Conservation (phyloP, 2,888 invertebrate species). For the Drosophila macrospina region DNA sequence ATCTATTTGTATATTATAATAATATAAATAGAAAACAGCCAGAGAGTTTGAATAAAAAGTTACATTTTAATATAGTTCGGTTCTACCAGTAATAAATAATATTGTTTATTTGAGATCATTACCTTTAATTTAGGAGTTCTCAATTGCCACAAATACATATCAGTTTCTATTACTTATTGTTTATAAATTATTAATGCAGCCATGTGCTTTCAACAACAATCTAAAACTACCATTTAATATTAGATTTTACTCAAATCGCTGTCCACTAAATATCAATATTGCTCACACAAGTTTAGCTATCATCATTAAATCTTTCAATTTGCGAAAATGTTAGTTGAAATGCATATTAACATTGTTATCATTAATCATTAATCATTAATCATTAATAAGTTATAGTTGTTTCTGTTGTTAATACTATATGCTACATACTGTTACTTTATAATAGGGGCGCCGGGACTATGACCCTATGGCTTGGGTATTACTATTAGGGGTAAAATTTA, state of each 20-base stretch:
- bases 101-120: conserved; percentile 42
- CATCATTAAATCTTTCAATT: conserved; percentile 11
- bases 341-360: conserved; percentile 63
- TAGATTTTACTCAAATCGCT: conserved; percentile 7
- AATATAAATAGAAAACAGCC: background rate
- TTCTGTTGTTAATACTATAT: conserved; percentile 31
- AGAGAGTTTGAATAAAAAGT: background rate
- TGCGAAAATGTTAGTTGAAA: conserved; percentile 37
- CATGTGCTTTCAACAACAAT: conserved; percentile 56
- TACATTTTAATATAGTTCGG: conserved; percentile 11
- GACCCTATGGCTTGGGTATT: conserved; percentile 9
- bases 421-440: conserved; percentile 38
- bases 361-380: conserved; percentile 15
- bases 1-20: background rate
- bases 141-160: conserved; percentile 63
- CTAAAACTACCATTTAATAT: conserved; percentile 51
- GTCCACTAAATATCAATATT: conserved; percentile 50
- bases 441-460: conserved; percentile 8
- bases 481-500: conserved; percentile 20
- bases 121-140: conserved; percentile 30
- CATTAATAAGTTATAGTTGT: conserved; percentile 18
- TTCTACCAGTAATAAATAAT: conserved; percentile 11
- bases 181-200: conserved; percentile 46
- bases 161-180: conserved; percentile 49
- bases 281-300: conserved; percentile 44